phyloP scores from a whole-genome alignment of 2,797 vertebrate species.

The Heteromormyrus szaboi region DNA sequence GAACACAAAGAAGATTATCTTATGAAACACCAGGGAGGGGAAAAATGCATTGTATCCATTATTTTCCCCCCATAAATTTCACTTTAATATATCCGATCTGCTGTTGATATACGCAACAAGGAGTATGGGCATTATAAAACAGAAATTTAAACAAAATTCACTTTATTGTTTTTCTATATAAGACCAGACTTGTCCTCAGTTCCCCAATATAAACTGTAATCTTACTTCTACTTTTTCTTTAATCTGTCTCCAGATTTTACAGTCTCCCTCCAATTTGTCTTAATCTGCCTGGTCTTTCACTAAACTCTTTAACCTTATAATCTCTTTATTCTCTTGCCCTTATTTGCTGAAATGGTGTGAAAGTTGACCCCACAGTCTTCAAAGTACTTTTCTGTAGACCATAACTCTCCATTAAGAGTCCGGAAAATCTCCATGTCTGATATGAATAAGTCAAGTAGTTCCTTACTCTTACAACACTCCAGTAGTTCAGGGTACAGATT shows the following conservation, averaged over 20 bases:
- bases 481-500: slow-evolving; percentile 14
- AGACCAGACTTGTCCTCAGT: not conserved
- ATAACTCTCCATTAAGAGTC: not conserved
- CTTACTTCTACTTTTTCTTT: slow-evolving; percentile 23
- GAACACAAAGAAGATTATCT: not conserved
- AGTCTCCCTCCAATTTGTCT: slow-evolving; percentile 32
- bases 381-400: slow-evolving; percentile 11
- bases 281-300: slow-evolving; percentile 51
- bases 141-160: not conserved
- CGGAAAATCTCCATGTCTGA: not conserved
- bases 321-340: slow-evolving; percentile 46
- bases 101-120: not conserved
- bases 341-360: slow-evolving; percentile 27
- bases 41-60: not conserved
- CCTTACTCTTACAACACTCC: slow-evolving; percentile 25
- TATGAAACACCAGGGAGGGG: not conserved
- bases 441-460: not conserved
- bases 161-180: not conserved
- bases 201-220: not conserved
- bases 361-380: slow-evolving; percentile 45
- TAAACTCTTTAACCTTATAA: slow-evolving; percentile 62
- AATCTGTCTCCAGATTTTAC: slow-evolving; percentile 31
- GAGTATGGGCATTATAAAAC: not conserved
- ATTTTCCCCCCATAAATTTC: not conserved
- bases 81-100: not conserved